Base-by-base conservation (phyloP, 2,888 invertebrate species). In the Epirrita christyi region DNA sequence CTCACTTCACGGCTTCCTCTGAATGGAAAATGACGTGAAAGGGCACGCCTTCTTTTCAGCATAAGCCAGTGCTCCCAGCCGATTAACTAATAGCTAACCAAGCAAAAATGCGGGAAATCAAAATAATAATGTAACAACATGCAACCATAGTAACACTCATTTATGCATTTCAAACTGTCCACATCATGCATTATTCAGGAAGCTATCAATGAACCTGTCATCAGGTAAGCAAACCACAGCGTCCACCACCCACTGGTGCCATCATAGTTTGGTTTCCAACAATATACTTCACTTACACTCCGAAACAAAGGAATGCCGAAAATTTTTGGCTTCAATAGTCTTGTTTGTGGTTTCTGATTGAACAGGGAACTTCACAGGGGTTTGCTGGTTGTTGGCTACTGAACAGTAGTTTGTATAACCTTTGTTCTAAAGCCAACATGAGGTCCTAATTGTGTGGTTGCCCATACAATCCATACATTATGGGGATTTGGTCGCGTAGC, bases 341-440 rank as follows among this genome's bases (percentile, higher is more conserved):
- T 75, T 87, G 84, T 88, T 86, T 89, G 89, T 86, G 89, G 89
- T 88, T 85, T 85, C 55, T 72, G 80, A 88, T 87, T 78, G 74
- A 83, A 81, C 76, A 76, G 78, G 56, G 52, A 67, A 66, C 82
- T 67, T 77, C 76, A 70, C 71, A 78, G 83, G 81, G 81, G 81
- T 78, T 74, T 65, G 21, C 27, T 49, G 15, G 11, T 28, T 36
- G 6, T 59, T 59, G 45, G 88, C 89, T 89, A 86, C 89, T 59
- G 89, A 80, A 85, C 85, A 80, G 86, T 84, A 84, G 85, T 80
- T n/a, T 64, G 68, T 56, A 55, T 55, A 61, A 55, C 68, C 72
- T 77, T 90, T 89, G 86, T 89, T 85, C 84, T 83, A 71, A 65
- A 64, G 71, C 59, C 89, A 63, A 83, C 86, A 78, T 88, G 89